Conservation (phyloP, 2,113 vertebrate species). For the Ophiodon elongatus region DNA sequence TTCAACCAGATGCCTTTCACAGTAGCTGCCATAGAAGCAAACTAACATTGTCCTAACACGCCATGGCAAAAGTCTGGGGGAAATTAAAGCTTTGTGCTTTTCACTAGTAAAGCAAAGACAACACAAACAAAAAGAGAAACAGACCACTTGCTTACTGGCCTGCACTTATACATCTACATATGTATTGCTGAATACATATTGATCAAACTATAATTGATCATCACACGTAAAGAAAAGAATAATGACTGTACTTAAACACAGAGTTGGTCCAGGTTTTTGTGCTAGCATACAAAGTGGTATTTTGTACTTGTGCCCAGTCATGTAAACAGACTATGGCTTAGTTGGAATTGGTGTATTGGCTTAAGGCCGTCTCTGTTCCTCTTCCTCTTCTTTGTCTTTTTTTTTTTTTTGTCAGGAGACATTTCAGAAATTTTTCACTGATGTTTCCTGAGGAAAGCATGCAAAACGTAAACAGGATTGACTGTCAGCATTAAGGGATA, state of each 20-base stretch:
- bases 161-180: slow-evolving; percentile 78
- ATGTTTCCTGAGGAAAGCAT: slow-evolving; percentile 85
- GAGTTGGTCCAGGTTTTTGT: slow-evolving; percentile 80
- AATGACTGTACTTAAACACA: slow-evolving; percentile 77
- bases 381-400: slow-evolving; percentile 1
- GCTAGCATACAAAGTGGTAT: slow-evolving; percentile 72
- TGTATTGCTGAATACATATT: slow-evolving; percentile 85
- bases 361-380: slow-evolving; percentile 78
- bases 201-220: slow-evolving; percentile 78
- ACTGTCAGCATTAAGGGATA: slow-evolving; percentile 81
- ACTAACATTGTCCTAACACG: slow-evolving; percentile 80
- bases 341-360: slow-evolving; percentile 73
- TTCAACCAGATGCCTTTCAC: slow-evolving; percentile 79
- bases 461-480: slow-evolving; percentile 86
- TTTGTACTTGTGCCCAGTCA: slow-evolving; percentile 75
- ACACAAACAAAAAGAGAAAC: slow-evolving; percentile 75
- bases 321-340: slow-evolving; percentile 78
- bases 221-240: slow-evolving; percentile 71
- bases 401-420: slow-evolving; percentile 75
- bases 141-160: slow-evolving; percentile 76
- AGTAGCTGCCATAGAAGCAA: slow-evolving; percentile 86
- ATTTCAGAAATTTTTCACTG: slow-evolving; percentile 71
- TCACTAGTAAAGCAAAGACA: slow-evolving; percentile 79
- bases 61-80: slow-evolving; percentile 77
- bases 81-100: slow-evolving; percentile 84